A percentile compares a stretch with the other conserved stretches of the same genome.
Conservation (phyloP, 2,888 invertebrate species). For the Lasiommata megera region DNA sequence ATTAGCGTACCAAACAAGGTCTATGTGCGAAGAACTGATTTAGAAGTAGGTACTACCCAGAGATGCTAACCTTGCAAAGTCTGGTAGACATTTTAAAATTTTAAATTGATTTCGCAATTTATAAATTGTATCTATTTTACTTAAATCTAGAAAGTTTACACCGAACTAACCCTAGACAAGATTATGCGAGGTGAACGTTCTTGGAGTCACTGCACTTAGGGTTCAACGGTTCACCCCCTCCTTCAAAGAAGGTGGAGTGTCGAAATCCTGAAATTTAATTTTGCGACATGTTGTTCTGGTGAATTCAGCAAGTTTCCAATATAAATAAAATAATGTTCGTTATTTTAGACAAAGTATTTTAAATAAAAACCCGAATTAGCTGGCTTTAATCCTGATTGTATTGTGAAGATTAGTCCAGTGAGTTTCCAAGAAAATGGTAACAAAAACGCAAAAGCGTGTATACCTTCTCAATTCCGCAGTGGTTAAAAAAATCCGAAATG, state of each 20-base stretch:
- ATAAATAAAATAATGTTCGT: background rate
- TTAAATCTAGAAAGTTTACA: background rate
- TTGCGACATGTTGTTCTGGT: background rate
- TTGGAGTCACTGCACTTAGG: slow-evolving; percentile 15
- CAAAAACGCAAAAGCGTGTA: too few species aligned
- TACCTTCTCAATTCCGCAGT: too few species aligned
- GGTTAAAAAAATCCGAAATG: background rate
- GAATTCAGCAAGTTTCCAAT: background rate
- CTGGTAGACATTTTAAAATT: too few species aligned
- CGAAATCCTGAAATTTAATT: slow-evolving; percentile 10
- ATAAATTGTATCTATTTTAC: background rate
- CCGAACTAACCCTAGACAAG: slow-evolving; percentile 10
- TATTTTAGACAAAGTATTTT: background rate
- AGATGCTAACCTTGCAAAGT: too few species aligned
- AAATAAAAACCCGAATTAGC: too few species aligned
- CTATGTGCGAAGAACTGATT: too few species aligned
- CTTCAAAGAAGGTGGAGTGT: background rate
- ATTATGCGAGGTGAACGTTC: slow-evolving; percentile 15
- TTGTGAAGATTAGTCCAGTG: too few species aligned
- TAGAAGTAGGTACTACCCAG: too few species aligned
- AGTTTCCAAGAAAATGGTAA: too few species aligned
- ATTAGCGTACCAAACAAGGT: too few species aligned
- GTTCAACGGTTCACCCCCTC: slow-evolving; percentile 15
- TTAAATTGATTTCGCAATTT: too few species aligned
- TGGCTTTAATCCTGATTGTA: too few species aligned